These are phyloP conservation scores for Ia io DNA, from an alignment of 2,113 vertebrate species.

Conservation along the genomic window DNA sequence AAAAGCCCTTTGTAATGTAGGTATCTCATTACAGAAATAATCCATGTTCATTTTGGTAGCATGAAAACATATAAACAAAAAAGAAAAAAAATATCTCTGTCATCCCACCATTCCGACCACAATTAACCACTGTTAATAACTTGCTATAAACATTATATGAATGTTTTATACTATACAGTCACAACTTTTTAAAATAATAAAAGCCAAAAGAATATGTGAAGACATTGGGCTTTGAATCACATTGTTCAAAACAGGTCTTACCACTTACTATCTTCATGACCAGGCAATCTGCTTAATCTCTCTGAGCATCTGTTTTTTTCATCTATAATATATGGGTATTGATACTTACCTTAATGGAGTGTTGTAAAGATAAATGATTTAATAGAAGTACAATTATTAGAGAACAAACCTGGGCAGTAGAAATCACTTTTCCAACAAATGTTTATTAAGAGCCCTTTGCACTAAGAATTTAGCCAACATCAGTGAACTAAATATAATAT, in stretches of 20 bases:
- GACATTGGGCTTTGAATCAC: background rate
- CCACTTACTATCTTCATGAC: background rate
- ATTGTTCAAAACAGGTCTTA: background rate
- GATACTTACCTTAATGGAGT: background rate
- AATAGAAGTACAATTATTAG: conserved; percentile 12
- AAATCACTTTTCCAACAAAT: background rate
- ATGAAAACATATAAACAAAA: background rate
- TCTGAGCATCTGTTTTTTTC: background rate
- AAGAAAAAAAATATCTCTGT: background rate
- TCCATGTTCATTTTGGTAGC: background rate
- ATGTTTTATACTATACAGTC: background rate
- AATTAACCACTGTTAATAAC: background rate
- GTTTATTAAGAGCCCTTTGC: conserved; percentile 19
- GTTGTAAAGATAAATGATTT: conserved; percentile 5
- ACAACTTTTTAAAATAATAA: background rate
- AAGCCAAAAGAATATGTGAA: background rate
- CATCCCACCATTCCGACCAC: background rate
- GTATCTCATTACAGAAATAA: conserved; percentile 36
- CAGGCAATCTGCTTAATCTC: background rate
- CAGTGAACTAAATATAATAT: background rate
- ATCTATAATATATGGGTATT: background rate
- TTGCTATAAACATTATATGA: background rate
- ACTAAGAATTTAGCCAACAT: background rate
- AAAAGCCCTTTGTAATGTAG: background rate
- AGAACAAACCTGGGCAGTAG: background rate